Evolutionary conservation across 2,888 invertebrate genomes (phyloP), one percentile per base, ranked within the genome.

Genomic region (Tachina fera): DNA sequence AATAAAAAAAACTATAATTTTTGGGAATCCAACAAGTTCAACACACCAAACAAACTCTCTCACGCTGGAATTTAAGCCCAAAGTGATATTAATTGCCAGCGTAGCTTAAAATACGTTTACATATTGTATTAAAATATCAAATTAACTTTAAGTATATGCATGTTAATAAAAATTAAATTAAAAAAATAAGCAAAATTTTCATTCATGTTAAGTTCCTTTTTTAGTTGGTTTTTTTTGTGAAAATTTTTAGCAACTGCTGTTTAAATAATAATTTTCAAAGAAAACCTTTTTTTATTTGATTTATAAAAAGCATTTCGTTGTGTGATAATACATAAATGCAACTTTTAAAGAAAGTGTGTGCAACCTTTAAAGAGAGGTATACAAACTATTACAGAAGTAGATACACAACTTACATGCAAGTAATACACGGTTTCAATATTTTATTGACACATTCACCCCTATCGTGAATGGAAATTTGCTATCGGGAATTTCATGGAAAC

Each of bases 1-100:
- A n/a, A 14, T 13, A 19, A 19, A 47, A 45, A 56, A 60, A 43
- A 67, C 49, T 31, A 67, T 22, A 45, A 65, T 60, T 56, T n/a
- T 71, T 41, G 22, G 14, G 6, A 16, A 61, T 60, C 56, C 47
- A 58, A 31, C 14, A 63, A 78, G 84, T 85, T 81, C 77, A 85
- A 81, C 74, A 85, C 81, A 72, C 72, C 72, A 85, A 85, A 85
- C 72, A 85, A 85, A 85, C 56, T 81, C 81, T 85, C 84, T 85
- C 84, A 85, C 84, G 84, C 81, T 74, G 58, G 60, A 71, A 75
- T 56, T 58, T 31, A 43, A 78, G 60, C 43, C 11, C 13, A 79
- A 77, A 60, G 19, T 58, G 22, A 49, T 43, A 74, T 41, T 19
- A 51, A 79, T 60, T 81, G 76, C 16, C 72, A 56, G 60, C 22